Conservation (phyloP, 2,888 invertebrate species). For the Tanypteryx hageni region DNA sequence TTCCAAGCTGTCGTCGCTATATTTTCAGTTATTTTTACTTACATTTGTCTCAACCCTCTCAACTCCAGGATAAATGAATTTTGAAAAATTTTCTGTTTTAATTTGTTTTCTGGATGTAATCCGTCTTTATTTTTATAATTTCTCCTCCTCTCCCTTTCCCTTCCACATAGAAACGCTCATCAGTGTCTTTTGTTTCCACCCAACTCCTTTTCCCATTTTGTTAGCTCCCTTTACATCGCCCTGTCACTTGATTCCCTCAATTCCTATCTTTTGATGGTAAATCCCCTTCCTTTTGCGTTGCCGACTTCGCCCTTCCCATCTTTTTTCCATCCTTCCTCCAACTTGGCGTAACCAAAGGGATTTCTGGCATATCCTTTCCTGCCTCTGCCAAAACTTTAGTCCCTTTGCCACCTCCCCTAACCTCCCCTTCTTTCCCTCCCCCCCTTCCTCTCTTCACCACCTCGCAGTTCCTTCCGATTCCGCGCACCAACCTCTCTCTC, state of each 20-base stretch:
- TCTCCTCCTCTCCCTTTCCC: too few relatives aligned
- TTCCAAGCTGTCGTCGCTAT: too few relatives aligned
- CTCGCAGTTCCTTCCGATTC: not conserved
- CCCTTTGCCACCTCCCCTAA: not conserved
- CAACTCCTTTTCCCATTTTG: not conserved
- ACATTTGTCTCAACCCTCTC: too few relatives aligned
- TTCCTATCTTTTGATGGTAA: slow-evolving; percentile 1
- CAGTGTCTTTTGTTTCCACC: not conserved
- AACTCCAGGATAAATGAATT: too few relatives aligned
- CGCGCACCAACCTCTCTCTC: not conserved
- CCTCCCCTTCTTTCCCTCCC: not conserved
- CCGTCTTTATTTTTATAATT: too few relatives aligned
- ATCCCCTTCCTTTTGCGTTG: not conserved
- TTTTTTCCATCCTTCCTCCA: not conserved
- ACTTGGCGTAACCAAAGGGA: slow-evolving; percentile 27
- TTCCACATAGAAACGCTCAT: too few relatives aligned
- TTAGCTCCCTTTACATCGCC: not conserved
- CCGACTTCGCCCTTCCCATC: not conserved
- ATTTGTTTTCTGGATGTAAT: too few relatives aligned
- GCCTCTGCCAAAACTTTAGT: not conserved
- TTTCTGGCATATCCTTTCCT: not conserved
- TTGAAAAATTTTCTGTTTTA: too few relatives aligned
- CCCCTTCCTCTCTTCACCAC: not conserved
- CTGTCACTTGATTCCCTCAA: not conserved
- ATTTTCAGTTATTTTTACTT: too few relatives aligned